A percentile compares a stretch with the other conserved stretches of the same genome.
These are phyloP conservation scores for Tineola bisselliella DNA, from an alignment of 2,888 invertebrate species.

Conservation along the genomic window DNA sequence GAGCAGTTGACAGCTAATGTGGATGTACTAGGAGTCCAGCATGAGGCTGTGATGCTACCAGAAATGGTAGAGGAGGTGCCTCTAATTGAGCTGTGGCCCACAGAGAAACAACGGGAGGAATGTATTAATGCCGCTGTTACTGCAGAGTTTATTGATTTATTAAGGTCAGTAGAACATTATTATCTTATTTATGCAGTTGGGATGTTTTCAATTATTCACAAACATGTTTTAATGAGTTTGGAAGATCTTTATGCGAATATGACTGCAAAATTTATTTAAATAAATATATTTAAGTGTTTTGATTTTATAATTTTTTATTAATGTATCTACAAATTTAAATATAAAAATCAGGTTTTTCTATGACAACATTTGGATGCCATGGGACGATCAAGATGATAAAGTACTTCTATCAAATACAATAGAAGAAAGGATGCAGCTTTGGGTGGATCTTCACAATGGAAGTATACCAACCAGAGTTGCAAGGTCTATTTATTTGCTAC, in stretches of 20 bases:
- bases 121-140: conserved; percentile 69
- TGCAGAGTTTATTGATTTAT: conserved; percentile 71
- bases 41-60: conserved; percentile 69
- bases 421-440: conserved; percentile 55
- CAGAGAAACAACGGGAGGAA: conserved; percentile 66
- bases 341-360: conserved; percentile 66
- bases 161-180: conserved; percentile 36
- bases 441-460: conserved; percentile 51
- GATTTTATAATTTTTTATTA: too few relatives aligned
- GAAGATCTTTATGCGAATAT: too few relatives aligned
- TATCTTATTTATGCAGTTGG: too few relatives aligned
- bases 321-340: too few relatives aligned
- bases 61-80: conserved; percentile 69
- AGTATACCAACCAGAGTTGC: conserved; percentile 44
- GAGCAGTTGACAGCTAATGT: conserved; percentile 64
- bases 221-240: too few relatives aligned
- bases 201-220: too few relatives aligned
- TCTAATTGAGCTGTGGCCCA: conserved; percentile 72
- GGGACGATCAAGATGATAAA: conserved; percentile 74
- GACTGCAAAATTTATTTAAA: too few relatives aligned
- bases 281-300: too few relatives aligned
- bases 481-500: conserved; percentile 36
- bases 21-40: conserved; percentile 72
- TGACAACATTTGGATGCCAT: conserved; percentile 74
- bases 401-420: conserved; percentile 54